Conservation (phyloP, 2,888 invertebrate genomes). For the Rhingia rostrata region DNA sequence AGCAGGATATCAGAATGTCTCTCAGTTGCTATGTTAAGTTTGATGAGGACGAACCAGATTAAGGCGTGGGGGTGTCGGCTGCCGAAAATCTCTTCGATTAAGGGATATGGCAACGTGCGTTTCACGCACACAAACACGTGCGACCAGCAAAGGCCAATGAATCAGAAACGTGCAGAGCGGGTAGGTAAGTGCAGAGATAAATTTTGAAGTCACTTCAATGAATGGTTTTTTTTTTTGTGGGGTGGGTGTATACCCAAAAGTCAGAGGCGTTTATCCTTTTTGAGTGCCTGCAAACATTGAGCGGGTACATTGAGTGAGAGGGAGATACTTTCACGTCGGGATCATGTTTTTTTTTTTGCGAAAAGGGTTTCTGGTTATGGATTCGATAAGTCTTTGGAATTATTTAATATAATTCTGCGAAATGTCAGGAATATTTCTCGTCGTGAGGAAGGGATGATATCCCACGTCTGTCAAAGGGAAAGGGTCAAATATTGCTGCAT, state of each 20-base stretch:
- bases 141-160: constrained; percentile 23
- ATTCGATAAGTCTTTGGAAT: constrained; percentile 72
- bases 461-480: constrained; percentile 22
- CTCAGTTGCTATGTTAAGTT: constrained; percentile 67
- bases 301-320: background rate
- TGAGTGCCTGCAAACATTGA: constrained; percentile 25
- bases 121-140: constrained; percentile 18
- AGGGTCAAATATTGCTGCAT: constrained; percentile 62
- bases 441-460: constrained; percentile 5
- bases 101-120: constrained; percentile 39
- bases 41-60: constrained; percentile 45
- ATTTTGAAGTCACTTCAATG: constrained; percentile 49
- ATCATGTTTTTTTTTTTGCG: constrained; percentile 40
- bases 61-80: background rate
- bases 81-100: constrained; percentile 39
- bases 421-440: constrained; percentile 64
- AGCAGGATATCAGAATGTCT: constrained; percentile 72
- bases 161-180: background rate
- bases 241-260: constrained; percentile 5
- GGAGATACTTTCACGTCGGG: constrained; percentile 44
- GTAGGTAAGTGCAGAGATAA: constrained; percentile 44
- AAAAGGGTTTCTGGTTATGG: constrained; percentile 71
- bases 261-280: constrained; percentile 53
- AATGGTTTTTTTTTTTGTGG: constrained; percentile 10
- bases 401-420: constrained; percentile 71